phyloP scores from a whole-genome alignment of 2,113 vertebrate species.

The Carassius gibelio region DNA sequence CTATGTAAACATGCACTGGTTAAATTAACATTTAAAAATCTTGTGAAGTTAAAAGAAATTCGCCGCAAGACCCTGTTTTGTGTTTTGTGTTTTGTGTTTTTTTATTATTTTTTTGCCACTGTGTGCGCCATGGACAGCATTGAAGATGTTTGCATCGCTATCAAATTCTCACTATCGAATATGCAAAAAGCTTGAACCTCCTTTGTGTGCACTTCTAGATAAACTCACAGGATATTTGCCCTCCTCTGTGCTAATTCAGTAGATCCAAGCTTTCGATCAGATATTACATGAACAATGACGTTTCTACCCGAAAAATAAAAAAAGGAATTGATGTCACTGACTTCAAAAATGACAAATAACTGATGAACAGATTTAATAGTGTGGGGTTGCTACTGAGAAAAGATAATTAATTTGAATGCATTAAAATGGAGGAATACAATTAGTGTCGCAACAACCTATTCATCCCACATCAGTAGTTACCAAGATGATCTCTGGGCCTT shows the following conservation, averaged over 20 bases:
- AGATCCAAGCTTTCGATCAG: neutral
- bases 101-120: no score
- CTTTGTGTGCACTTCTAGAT: neutral
- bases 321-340: neutral
- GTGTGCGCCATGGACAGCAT: neutral
- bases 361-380: constrained; percentile 9
- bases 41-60: no score
- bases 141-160: neutral
- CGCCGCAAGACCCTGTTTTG: no score
- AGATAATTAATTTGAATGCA: constrained; percentile 25
- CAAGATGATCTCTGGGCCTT: constrained; percentile 9
- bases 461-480: neutral
- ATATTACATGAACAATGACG: neutral
- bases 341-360: constrained; percentile 15
- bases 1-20: neutral
- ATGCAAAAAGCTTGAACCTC: neutral
- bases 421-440: neutral
- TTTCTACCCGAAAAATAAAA: neutral
- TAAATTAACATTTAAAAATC: neutral
- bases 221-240: neutral
- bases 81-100: no score
- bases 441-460: neutral
- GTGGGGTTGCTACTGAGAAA: neutral
- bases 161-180: neutral
- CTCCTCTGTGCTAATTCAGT: neutral